Evolutionary conservation across 2,888 invertebrate genomes (phyloP).

Genomic region (Gnatocerus cornutus): DNA sequence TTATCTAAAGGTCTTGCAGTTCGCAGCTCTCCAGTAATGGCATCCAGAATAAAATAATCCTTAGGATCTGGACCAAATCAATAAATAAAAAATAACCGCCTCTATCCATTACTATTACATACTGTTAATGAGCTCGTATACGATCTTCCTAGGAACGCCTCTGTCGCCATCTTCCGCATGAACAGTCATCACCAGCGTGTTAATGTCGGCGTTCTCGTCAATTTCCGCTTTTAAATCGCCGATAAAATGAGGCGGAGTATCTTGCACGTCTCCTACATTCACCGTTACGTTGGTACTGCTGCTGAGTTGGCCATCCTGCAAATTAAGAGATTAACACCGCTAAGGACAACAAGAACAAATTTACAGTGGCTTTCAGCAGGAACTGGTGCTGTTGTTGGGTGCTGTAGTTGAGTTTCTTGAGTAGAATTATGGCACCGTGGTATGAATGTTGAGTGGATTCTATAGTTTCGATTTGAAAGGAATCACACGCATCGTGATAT

Average conservation of each 20-base stretch:
- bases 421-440: constrained; percentile 83
- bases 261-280: constrained; percentile 88
- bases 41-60: constrained; percentile 89
- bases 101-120: constrained; percentile 66
- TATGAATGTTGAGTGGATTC: constrained; percentile 80
- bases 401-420: constrained; percentile 83
- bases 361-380: constrained; percentile 82
- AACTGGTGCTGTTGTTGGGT: constrained; percentile 86
- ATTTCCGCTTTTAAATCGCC: constrained; percentile 86
- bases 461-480: constrained; percentile 78
- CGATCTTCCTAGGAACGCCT: constrained; percentile 85
- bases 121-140: constrained; percentile 87
- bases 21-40: constrained; percentile 84
- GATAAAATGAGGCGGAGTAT: constrained; percentile 88
- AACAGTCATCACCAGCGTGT: constrained; percentile 84
- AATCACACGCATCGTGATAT: constrained; percentile 82
- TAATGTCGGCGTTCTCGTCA: constrained; percentile 88
- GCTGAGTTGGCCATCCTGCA: constrained; percentile 85
- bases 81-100: constrained; percentile 32
- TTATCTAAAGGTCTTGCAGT: constrained; percentile 90
- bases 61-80: constrained; percentile 81
- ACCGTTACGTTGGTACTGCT: constrained; percentile 84
- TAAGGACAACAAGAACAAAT: constrained; percentile 55
- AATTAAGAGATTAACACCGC: constrained; percentile 57
- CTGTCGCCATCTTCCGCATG: constrained; percentile 90